Evolutionary conservation across 2,888 invertebrate species (phyloP).

Genomic region (Megastigmus dorsalis): DNA sequence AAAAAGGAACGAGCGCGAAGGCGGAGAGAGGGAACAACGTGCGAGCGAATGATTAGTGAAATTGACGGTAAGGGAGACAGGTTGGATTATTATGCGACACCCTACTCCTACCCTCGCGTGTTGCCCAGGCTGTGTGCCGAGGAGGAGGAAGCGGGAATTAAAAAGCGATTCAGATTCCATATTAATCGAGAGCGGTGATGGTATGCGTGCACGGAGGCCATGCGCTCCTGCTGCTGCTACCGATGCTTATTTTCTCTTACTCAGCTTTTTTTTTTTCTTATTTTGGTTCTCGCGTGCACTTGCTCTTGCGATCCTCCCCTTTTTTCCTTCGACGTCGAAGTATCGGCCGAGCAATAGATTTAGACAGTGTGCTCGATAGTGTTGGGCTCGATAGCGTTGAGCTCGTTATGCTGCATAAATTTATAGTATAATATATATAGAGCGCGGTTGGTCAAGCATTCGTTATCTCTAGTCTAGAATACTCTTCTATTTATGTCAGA

Average conservation of each 20-base stretch:
- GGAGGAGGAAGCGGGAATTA: conserved; percentile 45
- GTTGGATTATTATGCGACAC: conserved; percentile 51
- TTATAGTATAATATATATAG: too few relatives aligned
- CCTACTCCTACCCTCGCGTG: neutral
- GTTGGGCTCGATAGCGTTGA: too few relatives aligned
- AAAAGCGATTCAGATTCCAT: conserved; percentile 54
- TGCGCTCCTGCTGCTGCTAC: too few relatives aligned
- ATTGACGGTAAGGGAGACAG: conserved; percentile 52
- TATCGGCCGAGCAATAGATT: neutral
- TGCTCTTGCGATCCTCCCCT: too few relatives aligned
- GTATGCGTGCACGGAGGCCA: conserved; percentile 6
- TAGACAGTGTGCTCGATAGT: too few relatives aligned
- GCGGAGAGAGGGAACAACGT: neutral
- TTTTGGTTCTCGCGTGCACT: neutral
- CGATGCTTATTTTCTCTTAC: neutral
- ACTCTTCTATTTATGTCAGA: too few relatives aligned
- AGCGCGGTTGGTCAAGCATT: too few relatives aligned
- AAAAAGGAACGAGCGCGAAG: neutral
- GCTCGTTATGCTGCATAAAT: too few relatives aligned
- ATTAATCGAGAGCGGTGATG: conserved; percentile 53
- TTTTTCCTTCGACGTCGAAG: too few relatives aligned
- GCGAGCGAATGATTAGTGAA: conserved; percentile 52
- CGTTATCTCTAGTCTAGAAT: too few relatives aligned
- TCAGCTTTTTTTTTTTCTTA: conserved; percentile 1
- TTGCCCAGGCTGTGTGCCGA: neutral